Base-by-base conservation (phyloP, 2,113 vertebrate genomes). In the Silurus meridionalis region DNA sequence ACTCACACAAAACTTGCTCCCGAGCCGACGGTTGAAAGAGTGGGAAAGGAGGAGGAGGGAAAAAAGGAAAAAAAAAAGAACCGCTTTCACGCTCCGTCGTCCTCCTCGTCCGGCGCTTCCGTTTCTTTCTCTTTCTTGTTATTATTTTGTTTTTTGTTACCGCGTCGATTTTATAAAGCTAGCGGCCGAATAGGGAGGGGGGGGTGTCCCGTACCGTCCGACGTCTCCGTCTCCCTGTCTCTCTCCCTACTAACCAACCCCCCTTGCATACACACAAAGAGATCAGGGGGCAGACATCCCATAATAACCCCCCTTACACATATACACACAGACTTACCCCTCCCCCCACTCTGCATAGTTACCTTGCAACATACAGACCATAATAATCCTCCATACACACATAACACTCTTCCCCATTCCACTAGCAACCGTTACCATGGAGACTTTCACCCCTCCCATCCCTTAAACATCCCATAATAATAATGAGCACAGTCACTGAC, bases 251-350 rank as follows among this genome's bases (percentile, higher is more conserved):
- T 37, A 37, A 93, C 91, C 93, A 93, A 90, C 94, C 91, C 87
- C 91, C 92, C 92, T 93, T 92, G 83, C 94, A 92, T 93, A 95
- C 93, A 95, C 94, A 96, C 94, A 95, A 96, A 96, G 94, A 95
- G 94, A 96, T 94, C 94, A 95, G 94, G 95, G 94, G 95, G 94
- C 94, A 95, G 94, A 92, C 95, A 96, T 96, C 95, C 95, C 95
- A 95, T 95, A 95, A 95, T 95, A 95, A 90, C 89, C 91, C 91
- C 93, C 93, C 79, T 66, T 69, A 86, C 81, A 83, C 89, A 84
- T 86, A 87, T 85, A 90, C 80, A 90, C 88, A 90, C 50, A 90
- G 87, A 90, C 90, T 92, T 88, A 93, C 93, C 93, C 95, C 93
- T 93, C 93, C 94, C 87, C 94, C 93, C 94, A 94, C 94, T 93